Evolutionary conservation across 2,888 invertebrate species (phyloP), one percentile per base, ranked within the genome.

Genomic region (Brachypterus glaber): DNA sequence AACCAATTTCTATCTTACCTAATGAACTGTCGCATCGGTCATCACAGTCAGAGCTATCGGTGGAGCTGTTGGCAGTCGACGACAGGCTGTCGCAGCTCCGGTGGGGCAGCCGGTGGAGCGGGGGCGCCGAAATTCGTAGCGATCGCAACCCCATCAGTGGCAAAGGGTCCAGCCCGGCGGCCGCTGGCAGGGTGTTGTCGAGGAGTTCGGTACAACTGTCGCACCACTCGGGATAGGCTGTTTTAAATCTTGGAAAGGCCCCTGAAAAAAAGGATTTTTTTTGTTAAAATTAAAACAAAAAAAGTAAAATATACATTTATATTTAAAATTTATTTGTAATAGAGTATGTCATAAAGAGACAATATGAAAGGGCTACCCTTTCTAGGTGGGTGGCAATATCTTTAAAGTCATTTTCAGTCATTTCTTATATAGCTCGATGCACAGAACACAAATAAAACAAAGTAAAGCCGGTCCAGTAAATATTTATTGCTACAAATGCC

Each of bases 201-300:
- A 62, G 47, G 39, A 62, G 47, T 40, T 77, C 80, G 44, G 79
- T 75, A 48, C 78, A 80, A 35, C 82, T 79, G 62, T 88, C 88
- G 68, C 90, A 90, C 86, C 89, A 90, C 67, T 91, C 91, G 24
- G 91, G 91, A 67, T 84, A 91, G 45, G 80, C 73, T 53, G 82
- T 77, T 51, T 79, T 80, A 69, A 92, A 93, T 60, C 80, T 78
- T 46, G 74, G 73, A 62, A 89, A 90, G 46, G 91, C 91, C 68
- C 89, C 92, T 92, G 75, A 2, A 70, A 72, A 54, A 56, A 64
- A 62, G 7, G 7, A 8, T 21, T 21, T 21, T 21, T 21, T 21
- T 21, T 21, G 24, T 8, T 21, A n/a, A n/a, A n/a, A n/a, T n/a
- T n/a, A n/a, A n/a, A n/a, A n/a, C n/a, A n/a, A n/a, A n/a, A n/a